Evolutionary conservation across 64 coral and sea anemone genomes (phyloP).

Genomic region (Astreopora myriophthalma): DNA sequence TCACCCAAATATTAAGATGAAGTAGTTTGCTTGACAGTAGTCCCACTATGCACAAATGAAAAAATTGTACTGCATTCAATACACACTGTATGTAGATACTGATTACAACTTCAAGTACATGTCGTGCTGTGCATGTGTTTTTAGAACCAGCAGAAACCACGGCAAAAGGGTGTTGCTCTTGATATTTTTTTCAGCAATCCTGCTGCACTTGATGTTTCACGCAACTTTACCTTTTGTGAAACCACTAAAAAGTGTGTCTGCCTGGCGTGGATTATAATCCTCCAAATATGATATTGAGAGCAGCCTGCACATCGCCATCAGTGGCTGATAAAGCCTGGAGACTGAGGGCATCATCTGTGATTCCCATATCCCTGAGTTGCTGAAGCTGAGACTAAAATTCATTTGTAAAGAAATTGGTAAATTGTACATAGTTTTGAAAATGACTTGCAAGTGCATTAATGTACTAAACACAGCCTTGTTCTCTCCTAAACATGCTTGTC

Average conservation of each 20-base stretch:
- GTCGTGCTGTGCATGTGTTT: not conserved
- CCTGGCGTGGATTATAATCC: not conserved
- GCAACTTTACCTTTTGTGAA: not conserved
- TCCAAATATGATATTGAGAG: conserved; percentile 85
- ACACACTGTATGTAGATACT: too few species aligned
- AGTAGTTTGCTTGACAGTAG: too few species aligned
- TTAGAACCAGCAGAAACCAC: not conserved
- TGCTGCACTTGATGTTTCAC: not conserved
- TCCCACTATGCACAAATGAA: too few species aligned
- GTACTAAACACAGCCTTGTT: too few species aligned
- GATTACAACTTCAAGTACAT: too few species aligned
- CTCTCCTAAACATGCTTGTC: too few species aligned
- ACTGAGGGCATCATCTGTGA: conserved; percentile 85
- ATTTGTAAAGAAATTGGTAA: not conserved
- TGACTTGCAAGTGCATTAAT: too few species aligned
- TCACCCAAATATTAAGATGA: too few species aligned
- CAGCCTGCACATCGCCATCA: conserved; percentile 84
- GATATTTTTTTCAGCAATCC: not conserved
- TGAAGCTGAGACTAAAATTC: conserved; percentile 68
- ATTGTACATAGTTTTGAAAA: not conserved
- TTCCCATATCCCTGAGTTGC: conserved; percentile 86
- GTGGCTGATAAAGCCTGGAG: conserved; percentile 78
- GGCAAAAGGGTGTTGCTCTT: not conserved
- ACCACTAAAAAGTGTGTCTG: not conserved
- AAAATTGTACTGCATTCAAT: too few species aligned